Evolutionary conservation across 2,113 vertebrate species (phyloP), one percentile per base, ranked within the genome.

Genomic region (Myodes glareolus): DNA sequence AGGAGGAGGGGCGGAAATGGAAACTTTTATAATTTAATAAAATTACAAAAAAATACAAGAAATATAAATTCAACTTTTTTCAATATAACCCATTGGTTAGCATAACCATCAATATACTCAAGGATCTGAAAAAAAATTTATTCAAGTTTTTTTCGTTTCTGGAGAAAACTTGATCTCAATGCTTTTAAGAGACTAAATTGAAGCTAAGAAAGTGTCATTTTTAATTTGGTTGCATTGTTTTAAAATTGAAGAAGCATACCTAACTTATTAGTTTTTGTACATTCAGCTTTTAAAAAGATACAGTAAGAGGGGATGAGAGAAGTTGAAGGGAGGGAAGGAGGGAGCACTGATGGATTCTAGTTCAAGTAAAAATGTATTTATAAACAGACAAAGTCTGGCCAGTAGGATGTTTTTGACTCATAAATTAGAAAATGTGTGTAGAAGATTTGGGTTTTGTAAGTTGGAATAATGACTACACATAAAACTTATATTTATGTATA

Each of bases 231-330:
- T 73, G 10, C 0, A 80, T 50, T 68, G 11, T 12, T 94, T 91
- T 94, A 55, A 87, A 88, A 42, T 78, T 72, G 29, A 78, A 36
- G 39, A 90, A 95, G 76, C 55, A 42, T 19, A 88, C 94, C 61
- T 92, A 93, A 47, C 4, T 29, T 95, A 47, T 82, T 36, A 89
- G 42, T 70, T 72, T 92, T 76, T 11, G 6, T 90, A 75, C 85
- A 27, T 19, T 92, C 47, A 80, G 52, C 6, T 93, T 93, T 78
- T 42, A 95, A 33, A 33, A 80, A 77, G 1, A 36, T 6, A 39
- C 61, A 58, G 72, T 70, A 77, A 91, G 7, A 84, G n/a, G n/a
- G n/a, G 7, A 84, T 42, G 36, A 17, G 81, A 42, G 5, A 61
- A 58, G 2, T 10, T 29, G 25, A 63, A 17, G 25, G 8, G 13